These are phyloP conservation scores for Amblyjoppa proteus DNA, from an alignment of 2,888 invertebrate species.

Conservation along the genomic window DNA sequence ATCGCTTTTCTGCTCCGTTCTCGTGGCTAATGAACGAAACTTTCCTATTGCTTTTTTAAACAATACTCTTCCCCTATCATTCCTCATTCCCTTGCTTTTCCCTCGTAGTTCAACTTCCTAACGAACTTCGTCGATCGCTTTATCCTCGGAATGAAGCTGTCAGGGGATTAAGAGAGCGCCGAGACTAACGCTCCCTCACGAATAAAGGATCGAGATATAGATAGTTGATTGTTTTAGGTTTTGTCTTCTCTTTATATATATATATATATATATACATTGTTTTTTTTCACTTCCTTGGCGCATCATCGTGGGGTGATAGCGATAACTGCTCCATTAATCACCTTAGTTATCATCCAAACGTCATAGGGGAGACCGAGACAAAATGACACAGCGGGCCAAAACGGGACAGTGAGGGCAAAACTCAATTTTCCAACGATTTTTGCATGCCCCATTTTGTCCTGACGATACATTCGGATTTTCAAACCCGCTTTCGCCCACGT, in stretches of 20 bases:
- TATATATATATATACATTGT: too few relatives aligned
- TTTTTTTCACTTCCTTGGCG: not conserved
- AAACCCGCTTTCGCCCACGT: too few relatives aligned
- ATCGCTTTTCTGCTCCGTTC: conserved; percentile 56
- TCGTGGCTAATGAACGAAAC: conserved; percentile 76
- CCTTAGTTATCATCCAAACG: not conserved
- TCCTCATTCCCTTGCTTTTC: conserved; percentile 38
- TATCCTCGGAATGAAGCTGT: conserved; percentile 69
- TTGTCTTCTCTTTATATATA: conserved; percentile 7
- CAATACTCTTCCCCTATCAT: conserved; percentile 68
- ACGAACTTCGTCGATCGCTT: conserved; percentile 75
- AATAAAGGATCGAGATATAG: conserved; percentile 43
- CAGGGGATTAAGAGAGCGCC: conserved; percentile 58
- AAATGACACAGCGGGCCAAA: too few relatives aligned
- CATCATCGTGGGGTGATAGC: not conserved
- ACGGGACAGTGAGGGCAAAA: too few relatives aligned
- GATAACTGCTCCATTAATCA: not conserved
- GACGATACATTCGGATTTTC: too few relatives aligned
- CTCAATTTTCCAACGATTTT: too few relatives aligned
- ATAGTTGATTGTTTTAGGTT: conserved; percentile 19
- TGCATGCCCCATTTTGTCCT: too few relatives aligned
- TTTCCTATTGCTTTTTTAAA: conserved; percentile 78
- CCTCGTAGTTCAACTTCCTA: conserved; percentile 73
- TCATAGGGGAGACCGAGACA: too few relatives aligned
- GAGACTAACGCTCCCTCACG: conserved; percentile 8